These are phyloP conservation scores for Aleiodes testaceus DNA, from an alignment of 2,888 invertebrate species.

Conservation along the genomic window DNA sequence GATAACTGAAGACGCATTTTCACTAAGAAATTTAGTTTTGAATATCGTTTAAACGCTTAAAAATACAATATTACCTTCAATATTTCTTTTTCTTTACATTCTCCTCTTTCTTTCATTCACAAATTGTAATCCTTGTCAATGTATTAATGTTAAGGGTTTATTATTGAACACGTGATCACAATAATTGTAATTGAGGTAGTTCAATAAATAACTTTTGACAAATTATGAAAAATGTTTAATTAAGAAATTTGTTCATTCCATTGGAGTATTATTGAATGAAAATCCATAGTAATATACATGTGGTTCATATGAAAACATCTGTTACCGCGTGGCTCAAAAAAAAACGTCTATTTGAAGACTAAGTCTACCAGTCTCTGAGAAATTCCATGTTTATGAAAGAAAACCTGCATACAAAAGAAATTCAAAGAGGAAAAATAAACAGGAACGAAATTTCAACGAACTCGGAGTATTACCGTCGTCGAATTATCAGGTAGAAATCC, in stretches of 20 bases:
- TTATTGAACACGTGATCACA: constrained; percentile 49
- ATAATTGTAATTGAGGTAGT: constrained; percentile 36
- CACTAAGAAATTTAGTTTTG: constrained; percentile 44
- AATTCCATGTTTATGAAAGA: too few species aligned
- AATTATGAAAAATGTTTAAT: constrained; percentile 7
- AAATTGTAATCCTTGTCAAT: constrained; percentile 30
- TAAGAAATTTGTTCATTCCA: neutral
- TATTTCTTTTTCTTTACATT: constrained; percentile 41
- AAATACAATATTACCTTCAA: constrained; percentile 36
- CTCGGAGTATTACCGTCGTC: too few species aligned
- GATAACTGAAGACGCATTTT: constrained; percentile 43
- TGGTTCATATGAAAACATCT: too few species aligned
- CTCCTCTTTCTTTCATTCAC: constrained; percentile 31
- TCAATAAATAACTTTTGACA: constrained; percentile 52
- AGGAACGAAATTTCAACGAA: too few species aligned
- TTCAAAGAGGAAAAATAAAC: too few species aligned
- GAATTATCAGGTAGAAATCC: too few species aligned
- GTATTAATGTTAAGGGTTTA: constrained; percentile 45
- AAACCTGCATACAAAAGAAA: too few species aligned
- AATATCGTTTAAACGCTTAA: constrained; percentile 26
- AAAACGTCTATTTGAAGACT: too few species aligned
- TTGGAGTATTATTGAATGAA: neutral
- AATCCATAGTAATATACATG: too few species aligned
- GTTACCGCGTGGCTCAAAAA: too few species aligned
- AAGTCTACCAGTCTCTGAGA: too few species aligned